Evolutionary conservation across 2,113 vertebrate species (phyloP).

Genomic region (Heterotis niloticus): DNA sequence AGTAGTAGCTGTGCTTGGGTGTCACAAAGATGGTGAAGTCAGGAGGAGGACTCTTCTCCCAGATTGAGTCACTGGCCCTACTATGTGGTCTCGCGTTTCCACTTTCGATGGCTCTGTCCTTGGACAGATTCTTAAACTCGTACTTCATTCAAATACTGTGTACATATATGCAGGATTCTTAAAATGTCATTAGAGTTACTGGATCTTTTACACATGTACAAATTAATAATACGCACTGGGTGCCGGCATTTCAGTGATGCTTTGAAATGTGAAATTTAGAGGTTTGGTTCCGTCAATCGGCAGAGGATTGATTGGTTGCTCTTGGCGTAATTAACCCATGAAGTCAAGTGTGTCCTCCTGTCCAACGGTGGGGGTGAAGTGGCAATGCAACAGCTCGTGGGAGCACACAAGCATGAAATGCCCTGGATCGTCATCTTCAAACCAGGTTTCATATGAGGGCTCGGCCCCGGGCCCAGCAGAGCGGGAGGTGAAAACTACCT

Average conservation of each 20-base stretch:
- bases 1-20: constrained; percentile 22
- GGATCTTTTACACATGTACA: not conserved
- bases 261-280: constrained; percentile 43
- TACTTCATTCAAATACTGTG: not conserved
- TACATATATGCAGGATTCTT: not conserved
- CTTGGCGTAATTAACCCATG: constrained; percentile 69
- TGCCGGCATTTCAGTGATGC: constrained; percentile 45
- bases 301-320: constrained; percentile 70
- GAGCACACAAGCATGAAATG: constrained; percentile 18
- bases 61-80: not conserved
- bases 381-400: constrained; percentile 63
- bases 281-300: constrained; percentile 55
- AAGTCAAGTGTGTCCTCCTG: constrained; percentile 69
- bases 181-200: not conserved
- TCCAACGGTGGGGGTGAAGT: constrained; percentile 68
- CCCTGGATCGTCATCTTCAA: constrained; percentile 1
- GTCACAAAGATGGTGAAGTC: constrained; percentile 11
- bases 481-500: constrained; percentile 51
- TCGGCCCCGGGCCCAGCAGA: constrained; percentile 20
- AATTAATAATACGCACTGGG: constrained; percentile 21
- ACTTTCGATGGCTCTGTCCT: not conserved
- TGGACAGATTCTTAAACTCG: not conserved
- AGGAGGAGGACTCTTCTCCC: not conserved
- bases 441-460: not conserved
- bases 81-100: not conserved